phyloP scores from a whole-genome alignment of 2,797 vertebrate genomes.

The Mus caroli region DNA sequence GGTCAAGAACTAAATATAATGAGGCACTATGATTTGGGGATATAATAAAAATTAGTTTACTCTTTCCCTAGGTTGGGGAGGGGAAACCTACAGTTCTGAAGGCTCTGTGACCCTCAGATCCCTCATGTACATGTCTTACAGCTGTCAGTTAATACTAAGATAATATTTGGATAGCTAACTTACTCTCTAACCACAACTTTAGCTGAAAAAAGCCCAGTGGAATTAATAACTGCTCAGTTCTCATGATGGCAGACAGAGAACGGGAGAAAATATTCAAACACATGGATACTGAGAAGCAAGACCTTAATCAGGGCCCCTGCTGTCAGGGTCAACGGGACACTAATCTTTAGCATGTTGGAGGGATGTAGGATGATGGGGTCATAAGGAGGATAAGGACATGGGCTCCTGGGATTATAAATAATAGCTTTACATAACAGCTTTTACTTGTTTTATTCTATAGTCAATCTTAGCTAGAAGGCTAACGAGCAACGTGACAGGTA shows the following conservation, averaged over 20 bases:
- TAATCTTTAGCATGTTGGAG: neutral
- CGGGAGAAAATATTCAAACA: neutral
- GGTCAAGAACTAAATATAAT: constrained; percentile 25
- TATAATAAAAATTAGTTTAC: neutral
- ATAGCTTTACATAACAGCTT: neutral
- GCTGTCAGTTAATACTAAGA: neutral
- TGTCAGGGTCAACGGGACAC: neutral
- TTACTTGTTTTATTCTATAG: neutral
- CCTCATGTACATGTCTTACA: neutral
- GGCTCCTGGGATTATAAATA: neutral
- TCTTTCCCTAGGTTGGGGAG: neutral
- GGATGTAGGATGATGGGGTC: neutral
- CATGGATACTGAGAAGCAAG: neutral
- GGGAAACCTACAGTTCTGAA: neutral
- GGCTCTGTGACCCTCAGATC: neutral
- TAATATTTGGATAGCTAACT: neutral
- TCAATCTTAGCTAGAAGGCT: neutral
- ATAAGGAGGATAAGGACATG: neutral
- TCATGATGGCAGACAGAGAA: neutral
- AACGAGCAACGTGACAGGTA: neutral
- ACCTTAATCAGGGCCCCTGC: neutral
- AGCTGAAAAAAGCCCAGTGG: neutral
- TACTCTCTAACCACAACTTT: constrained; percentile 18
- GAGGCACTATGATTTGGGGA: neutral
- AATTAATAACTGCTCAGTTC: neutral